A percentile compares a stretch with the other conserved stretches of the same genome.
Conservation (phyloP, 2,113 vertebrate species). For the Charadrius vociferus region DNA sequence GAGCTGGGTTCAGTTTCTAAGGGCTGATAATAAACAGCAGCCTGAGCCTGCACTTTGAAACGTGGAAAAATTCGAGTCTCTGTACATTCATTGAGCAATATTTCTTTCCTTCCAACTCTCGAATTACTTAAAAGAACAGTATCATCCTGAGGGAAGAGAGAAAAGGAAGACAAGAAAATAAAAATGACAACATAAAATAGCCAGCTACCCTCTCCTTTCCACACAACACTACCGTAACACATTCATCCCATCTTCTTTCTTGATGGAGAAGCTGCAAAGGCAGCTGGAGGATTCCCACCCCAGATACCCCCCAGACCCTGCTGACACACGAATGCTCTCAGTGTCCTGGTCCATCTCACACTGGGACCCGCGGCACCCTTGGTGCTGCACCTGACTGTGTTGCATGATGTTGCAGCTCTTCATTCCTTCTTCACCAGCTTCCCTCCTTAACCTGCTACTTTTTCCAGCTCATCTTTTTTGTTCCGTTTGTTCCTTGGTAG, state of each 20-base stretch:
- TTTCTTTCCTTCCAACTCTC: background rate
- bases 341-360: background rate
- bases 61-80: background rate
- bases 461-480: background rate
- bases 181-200: background rate
- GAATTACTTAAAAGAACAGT: background rate
- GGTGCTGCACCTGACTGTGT: background rate
- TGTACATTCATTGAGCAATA: background rate
- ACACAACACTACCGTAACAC: accelerated
- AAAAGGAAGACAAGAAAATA: background rate
- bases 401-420: background rate
- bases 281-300: background rate
- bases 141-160: background rate
- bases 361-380: background rate
- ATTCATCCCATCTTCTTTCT: background rate
- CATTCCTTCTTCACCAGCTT: background rate
- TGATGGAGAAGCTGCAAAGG: background rate
- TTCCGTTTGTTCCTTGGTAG: background rate
- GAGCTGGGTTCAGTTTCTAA: background rate
- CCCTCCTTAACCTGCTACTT: background rate
- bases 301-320: background rate
- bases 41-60: background rate
- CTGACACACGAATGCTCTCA: background rate
- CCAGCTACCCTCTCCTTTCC: background rate
- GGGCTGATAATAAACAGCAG: background rate